A percentile compares a stretch with the other conserved stretches of the same genome.
phyloP scores from a whole-genome alignment of 2,888 invertebrate genomes.

The Dione vanillae region DNA sequence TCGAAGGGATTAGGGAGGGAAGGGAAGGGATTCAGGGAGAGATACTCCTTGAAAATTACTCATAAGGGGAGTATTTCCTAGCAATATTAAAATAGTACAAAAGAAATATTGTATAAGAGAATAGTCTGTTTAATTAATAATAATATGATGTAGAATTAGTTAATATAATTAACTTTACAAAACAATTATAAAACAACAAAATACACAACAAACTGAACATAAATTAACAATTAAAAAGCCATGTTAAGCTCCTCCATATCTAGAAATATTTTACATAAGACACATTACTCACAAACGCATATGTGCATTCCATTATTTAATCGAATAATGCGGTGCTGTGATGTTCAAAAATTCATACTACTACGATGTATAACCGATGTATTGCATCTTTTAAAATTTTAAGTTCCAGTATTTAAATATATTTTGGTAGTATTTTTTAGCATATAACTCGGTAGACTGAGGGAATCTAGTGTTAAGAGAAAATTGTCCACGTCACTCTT shows the following conservation, averaged over 20 bases:
- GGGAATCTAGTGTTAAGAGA: too few species aligned
- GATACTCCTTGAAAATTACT: too few species aligned
- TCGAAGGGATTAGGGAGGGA: too few species aligned
- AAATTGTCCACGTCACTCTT: too few species aligned
- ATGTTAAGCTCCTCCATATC: constrained; percentile 10
- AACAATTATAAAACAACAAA: background rate
- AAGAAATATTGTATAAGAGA: too few species aligned
- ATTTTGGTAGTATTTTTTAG: too few species aligned
- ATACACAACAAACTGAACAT: background rate
- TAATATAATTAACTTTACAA: background rate
- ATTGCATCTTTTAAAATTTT: background rate
- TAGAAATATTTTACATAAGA: constrained; percentile 10
- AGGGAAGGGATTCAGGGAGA: too few species aligned
- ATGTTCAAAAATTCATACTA: constrained; percentile 23
- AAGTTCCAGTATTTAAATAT: background rate
- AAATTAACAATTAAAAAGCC: background rate
- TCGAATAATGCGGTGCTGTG: constrained; percentile 21
- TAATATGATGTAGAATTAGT: too few species aligned
- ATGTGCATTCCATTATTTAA: constrained; percentile 23
- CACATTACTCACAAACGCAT: constrained; percentile 18
- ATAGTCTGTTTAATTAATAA: too few species aligned
- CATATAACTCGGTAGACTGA: too few species aligned
- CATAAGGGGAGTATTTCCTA: too few species aligned
- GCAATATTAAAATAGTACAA: too few species aligned
- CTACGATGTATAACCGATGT: constrained; percentile 18